Percentiles rank a stretch among this genome's conserved stretches.
These are phyloP conservation scores for Ectropis grisescens DNA, from an alignment of 1,140 invertebrate genomes.

Conservation along the genomic window DNA sequence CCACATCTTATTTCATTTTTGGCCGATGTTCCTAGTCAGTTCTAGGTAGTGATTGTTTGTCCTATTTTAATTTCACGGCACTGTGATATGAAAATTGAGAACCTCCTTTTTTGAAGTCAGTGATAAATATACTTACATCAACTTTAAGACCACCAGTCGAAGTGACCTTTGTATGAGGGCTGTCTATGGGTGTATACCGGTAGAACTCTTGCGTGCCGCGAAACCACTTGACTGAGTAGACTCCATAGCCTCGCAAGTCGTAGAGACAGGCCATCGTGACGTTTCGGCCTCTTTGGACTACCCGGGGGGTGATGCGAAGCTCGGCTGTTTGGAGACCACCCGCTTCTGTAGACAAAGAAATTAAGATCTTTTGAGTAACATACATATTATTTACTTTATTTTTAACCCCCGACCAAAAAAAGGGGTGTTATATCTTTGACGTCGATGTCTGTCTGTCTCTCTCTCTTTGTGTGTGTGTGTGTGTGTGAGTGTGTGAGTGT, in stretches of 20 bases:
- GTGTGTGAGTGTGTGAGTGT: too few species aligned
- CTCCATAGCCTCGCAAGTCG: slow-evolving; percentile 65
- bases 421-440: too few species aligned
- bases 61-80: too few species aligned
- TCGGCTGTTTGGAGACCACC: slow-evolving; percentile 54
- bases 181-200: slow-evolving; percentile 77
- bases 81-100: too few species aligned
- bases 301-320: slow-evolving; percentile 47
- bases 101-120: too few species aligned
- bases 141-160: slow-evolving; percentile 54
- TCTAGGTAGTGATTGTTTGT: too few species aligned
- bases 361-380: slow-evolving; percentile 2
- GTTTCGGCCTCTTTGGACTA: slow-evolving; percentile 56
- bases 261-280: slow-evolving; percentile 63
- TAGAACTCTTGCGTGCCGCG: slow-evolving; percentile 84
- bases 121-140: slow-evolving; percentile 46
- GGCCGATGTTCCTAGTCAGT: too few species aligned
- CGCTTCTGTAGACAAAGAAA: slow-evolving; percentile 41
- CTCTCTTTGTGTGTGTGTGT: too few species aligned
- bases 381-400: too few species aligned
- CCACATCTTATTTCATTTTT: too few species aligned
- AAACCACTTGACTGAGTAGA: slow-evolving; percentile 88
- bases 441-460: too few species aligned
- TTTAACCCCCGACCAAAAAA: too few species aligned
- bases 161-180: slow-evolving; percentile 38